Conservation (phyloP, 2,113 vertebrate genomes). For the Craseonycteris thonglongyai region DNA sequence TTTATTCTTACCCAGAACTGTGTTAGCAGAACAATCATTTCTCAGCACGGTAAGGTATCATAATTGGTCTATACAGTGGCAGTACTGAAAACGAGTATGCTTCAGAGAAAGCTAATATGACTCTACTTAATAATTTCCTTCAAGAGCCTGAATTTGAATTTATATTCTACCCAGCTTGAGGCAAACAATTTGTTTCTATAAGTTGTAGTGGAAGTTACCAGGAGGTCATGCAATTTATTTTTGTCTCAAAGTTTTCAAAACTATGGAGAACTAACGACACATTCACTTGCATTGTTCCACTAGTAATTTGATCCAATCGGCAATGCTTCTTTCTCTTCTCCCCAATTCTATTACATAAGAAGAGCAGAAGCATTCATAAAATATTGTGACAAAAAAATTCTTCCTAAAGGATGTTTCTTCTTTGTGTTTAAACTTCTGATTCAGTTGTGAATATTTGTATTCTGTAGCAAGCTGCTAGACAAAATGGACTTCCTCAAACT, state of each 20-base stretch:
- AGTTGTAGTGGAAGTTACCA: constrained; percentile 82
- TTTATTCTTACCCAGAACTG: constrained; percentile 84
- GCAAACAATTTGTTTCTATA: constrained; percentile 84
- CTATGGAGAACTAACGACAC: constrained; percentile 70
- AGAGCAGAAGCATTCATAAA: constrained; percentile 40
- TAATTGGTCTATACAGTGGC: constrained; percentile 87
- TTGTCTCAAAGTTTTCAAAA: constrained; percentile 81
- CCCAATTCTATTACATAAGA: not conserved
- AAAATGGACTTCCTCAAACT: not conserved
- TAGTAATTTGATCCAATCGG: constrained; percentile 77
- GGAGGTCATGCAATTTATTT: constrained; percentile 83
- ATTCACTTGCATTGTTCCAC: constrained; percentile 72
- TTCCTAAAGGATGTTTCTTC: constrained; percentile 11
- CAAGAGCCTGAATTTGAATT: constrained; percentile 84
- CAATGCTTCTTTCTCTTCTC: constrained; percentile 45
- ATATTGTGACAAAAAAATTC: constrained; percentile 55
- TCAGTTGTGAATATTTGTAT: not conserved
- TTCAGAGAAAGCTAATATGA: constrained; percentile 86
- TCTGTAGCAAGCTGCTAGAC: not conserved
- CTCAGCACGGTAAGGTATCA: constrained; percentile 85
- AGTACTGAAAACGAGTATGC: constrained; percentile 82
- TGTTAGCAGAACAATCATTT: constrained; percentile 86
- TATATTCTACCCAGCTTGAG: constrained; percentile 85
- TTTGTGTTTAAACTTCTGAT: constrained; percentile 2
- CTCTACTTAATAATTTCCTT: constrained; percentile 89